A percentile compares a stretch with the other conserved stretches of the same genome.
Conservation (phyloP, 2,797 vertebrate species). For the Rhynchotus rufescens region DNA sequence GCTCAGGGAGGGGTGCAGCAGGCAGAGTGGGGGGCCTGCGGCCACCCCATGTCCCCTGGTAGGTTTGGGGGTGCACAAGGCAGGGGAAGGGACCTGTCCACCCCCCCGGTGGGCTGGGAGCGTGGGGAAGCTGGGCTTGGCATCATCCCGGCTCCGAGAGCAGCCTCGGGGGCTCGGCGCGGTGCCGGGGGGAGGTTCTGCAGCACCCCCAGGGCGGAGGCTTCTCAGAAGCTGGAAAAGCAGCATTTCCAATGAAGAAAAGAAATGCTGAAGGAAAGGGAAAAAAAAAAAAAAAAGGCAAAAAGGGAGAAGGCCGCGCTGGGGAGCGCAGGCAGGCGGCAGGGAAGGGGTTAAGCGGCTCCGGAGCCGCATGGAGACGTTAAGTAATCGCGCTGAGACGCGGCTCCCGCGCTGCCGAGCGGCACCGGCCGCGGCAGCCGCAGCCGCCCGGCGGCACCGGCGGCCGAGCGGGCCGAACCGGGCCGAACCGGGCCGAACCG, state of each 20-base stretch:
- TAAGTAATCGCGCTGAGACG: not conserved
- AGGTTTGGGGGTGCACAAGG: no score
- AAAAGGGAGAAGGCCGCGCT: not conserved
- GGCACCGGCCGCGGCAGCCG: not conserved
- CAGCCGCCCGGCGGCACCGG: not conserved
- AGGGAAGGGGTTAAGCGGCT: constrained; percentile 76
- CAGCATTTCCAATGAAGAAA: not conserved
- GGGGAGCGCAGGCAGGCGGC: not conserved
- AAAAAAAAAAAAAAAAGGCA: rapidly evolving
- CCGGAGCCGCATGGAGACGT: constrained; percentile 22
- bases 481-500: not conserved
- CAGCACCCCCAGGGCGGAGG: not conserved
- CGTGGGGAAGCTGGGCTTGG: no score
- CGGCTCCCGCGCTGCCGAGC: not conserved
- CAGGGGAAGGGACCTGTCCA: rapidly evolving
- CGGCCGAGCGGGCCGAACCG: not conserved
- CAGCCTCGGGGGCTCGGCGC: no score
- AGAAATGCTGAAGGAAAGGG: rapidly evolving
- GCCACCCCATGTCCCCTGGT: not conserved
- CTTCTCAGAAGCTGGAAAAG: not conserved
- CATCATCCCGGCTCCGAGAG: not conserved
- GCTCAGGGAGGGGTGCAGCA: no score
- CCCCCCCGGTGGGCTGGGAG: no score
- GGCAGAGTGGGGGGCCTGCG: no score
- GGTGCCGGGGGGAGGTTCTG: no score